Conservation (phyloP, 2,888 invertebrate species). For the Palloptera scutellata region DNA sequence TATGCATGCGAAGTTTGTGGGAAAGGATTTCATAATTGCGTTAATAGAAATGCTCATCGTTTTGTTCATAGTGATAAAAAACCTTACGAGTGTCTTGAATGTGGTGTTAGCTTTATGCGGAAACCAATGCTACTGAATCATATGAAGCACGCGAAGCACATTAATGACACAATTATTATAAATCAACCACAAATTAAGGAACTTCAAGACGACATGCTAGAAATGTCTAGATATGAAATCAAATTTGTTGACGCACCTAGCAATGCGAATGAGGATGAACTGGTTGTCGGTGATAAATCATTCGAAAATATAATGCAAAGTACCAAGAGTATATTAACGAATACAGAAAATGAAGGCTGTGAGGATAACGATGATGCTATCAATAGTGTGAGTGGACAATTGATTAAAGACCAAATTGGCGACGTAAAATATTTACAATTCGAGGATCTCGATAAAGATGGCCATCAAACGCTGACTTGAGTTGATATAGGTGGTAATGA, state of each 20-base stretch:
- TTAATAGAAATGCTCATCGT: constrained; percentile 84
- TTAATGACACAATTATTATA: constrained; percentile 82
- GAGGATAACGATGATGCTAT: constrained; percentile 25
- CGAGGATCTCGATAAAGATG: constrained; percentile 46
- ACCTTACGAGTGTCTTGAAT: constrained; percentile 83
- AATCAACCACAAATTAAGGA: constrained; percentile 76
- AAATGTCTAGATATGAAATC: constrained; percentile 8
- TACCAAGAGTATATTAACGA: constrained; percentile 26
- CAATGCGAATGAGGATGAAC: constrained; percentile 21
- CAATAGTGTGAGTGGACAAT: constrained; percentile 34
- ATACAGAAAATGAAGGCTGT: constrained; percentile 30
- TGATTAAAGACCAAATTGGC: constrained; percentile 44
- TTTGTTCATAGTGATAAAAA: constrained; percentile 88
- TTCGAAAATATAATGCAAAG: constrained; percentile 15
- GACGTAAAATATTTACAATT: constrained; percentile 48
- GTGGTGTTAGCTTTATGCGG: constrained; percentile 84
- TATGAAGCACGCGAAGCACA: constrained; percentile 69
- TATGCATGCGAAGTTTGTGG: constrained; percentile 83
- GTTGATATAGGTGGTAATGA: constrained; percentile 41
- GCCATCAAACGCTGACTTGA: constrained; percentile 46
- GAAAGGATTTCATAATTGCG: constrained; percentile 83
- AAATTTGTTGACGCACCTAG: not conserved
- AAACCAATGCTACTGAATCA: constrained; percentile 81
- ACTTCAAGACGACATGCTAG: not conserved
- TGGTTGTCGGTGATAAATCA: constrained; percentile 28